Evolutionary conservation across 2,888 invertebrate species (phyloP).

Genomic region (Lycocerus yunnanus): DNA sequence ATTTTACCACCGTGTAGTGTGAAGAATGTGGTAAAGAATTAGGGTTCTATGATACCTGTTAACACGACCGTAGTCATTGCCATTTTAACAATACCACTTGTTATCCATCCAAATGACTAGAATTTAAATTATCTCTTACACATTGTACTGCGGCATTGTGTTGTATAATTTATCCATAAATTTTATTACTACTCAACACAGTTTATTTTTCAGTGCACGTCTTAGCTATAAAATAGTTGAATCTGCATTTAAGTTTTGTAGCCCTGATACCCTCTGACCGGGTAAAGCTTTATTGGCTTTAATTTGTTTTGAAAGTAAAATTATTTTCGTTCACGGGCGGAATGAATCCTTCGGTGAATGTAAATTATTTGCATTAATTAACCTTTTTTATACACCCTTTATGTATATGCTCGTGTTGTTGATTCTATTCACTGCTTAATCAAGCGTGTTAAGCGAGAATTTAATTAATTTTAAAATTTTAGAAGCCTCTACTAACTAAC

Average conservation of each 20-base stretch:
- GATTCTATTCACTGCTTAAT: constrained; percentile 17
- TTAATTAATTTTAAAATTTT: neutral
- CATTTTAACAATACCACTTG: constrained; percentile 38
- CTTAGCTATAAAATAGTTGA: constrained; percentile 41
- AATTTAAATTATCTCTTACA: constrained; percentile 47
- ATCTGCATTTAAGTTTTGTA: constrained; percentile 37
- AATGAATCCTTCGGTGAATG: constrained; percentile 19
- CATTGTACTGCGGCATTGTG: constrained; percentile 41
- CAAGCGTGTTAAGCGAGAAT: constrained; percentile 2
- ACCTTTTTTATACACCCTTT: constrained; percentile 11
- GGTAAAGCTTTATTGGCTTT: constrained; percentile 22
- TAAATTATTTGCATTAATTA: constrained; percentile 23
- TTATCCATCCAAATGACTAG: constrained; percentile 44
- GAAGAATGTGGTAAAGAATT: constrained; percentile 21
- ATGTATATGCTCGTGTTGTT: constrained; percentile 3
- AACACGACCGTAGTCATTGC: constrained; percentile 29
- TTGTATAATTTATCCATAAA: constrained; percentile 48
- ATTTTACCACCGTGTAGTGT: constrained; percentile 16
- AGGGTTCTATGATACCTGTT: constrained; percentile 29
- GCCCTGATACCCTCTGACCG: constrained; percentile 23
- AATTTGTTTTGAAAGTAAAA: constrained; percentile 30
- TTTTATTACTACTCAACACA: constrained; percentile 43
- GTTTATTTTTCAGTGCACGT: constrained; percentile 46
- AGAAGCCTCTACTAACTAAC: neutral
- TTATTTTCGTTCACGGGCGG: constrained; percentile 22